Conservation (phyloP, 92 coral and sea anemone species). For the Nematostella vectensis region DNA sequence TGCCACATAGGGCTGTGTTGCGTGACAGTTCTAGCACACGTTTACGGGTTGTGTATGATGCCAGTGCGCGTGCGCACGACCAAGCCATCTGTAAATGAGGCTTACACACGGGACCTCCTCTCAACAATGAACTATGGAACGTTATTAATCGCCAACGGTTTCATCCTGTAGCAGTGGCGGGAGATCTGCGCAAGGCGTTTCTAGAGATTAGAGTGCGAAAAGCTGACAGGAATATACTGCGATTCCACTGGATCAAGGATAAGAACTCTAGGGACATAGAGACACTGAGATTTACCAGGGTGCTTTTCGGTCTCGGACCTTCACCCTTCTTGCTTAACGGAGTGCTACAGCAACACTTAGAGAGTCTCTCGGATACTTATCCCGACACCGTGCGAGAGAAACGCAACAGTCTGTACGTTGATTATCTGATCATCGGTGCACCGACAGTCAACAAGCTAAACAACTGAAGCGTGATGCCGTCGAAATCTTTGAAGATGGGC, state of each 20-base stretch:
- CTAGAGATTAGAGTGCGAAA: constrained; percentile 7
- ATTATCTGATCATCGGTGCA: constrained; percentile 13
- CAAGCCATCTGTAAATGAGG: constrained; percentile 19
- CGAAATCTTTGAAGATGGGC: constrained; percentile 27
- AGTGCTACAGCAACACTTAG: constrained; percentile 11
- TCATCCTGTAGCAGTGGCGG: constrained; percentile 15
- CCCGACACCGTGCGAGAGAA: constrained; percentile 6
- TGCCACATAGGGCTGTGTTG: constrained; percentile 10
- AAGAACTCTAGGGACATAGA: constrained; percentile 3
- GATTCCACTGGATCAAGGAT: constrained; percentile 19
- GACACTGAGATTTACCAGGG: constrained; percentile 17
- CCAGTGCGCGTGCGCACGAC: constrained; percentile 14
- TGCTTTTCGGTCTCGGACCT: constrained; percentile 11
- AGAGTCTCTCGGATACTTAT: constrained; percentile 1
- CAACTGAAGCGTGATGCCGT: constrained; percentile 25
- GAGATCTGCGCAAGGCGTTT: constrained; percentile 14
- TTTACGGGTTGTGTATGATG: constrained; percentile 17
- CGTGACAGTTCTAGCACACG: constrained; percentile 7
- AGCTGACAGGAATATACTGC: constrained; percentile 8
- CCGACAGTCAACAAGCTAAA: constrained; percentile 28
- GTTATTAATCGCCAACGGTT: constrained; percentile 11
- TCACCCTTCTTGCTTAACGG: constrained; percentile 19
- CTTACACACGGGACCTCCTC: constrained; percentile 12
- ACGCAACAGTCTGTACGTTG: constrained; percentile 13
- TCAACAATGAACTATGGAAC: constrained; percentile 14